Percentiles rank a stretch among this genome's conserved stretches.
Conservation (phyloP, 2,888 invertebrate genomes). For the Eilema sororculum region DNA sequence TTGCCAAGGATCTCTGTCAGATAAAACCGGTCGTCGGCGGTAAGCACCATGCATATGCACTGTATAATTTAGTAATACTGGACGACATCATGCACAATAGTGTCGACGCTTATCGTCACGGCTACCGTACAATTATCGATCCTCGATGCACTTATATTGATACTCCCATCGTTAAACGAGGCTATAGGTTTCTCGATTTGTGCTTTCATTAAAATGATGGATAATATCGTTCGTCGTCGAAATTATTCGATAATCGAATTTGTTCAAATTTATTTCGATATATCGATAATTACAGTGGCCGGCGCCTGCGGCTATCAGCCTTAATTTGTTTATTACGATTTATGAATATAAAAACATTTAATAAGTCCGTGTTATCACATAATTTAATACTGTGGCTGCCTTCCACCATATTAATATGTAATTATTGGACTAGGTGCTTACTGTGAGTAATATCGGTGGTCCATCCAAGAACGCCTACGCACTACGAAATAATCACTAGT, state of each 20-base stretch:
- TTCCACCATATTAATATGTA: constrained; percentile 41
- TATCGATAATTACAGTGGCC: constrained; percentile 66
- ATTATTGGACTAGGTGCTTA: constrained; percentile 41
- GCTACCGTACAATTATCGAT: constrained; percentile 80
- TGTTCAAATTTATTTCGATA: constrained; percentile 70
- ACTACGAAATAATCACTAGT: constrained; percentile 31
- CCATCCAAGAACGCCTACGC: constrained; percentile 37
- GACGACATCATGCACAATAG: constrained; percentile 82
- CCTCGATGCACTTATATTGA: constrained; percentile 67
- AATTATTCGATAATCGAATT: constrained; percentile 65
- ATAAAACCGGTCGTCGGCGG: constrained; percentile 58
- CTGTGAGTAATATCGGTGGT: constrained; percentile 35
- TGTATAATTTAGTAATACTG: constrained; percentile 81
- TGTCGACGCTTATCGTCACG: constrained; percentile 74
- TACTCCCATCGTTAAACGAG: constrained; percentile 65
- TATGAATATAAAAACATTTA: constrained; percentile 65
- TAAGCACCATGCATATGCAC: constrained; percentile 48
- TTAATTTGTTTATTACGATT: constrained; percentile 71
- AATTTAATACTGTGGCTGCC: constrained; percentile 55
- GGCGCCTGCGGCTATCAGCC: constrained; percentile 50
- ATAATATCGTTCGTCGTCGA: constrained; percentile 67
- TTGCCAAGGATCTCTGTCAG: constrained; percentile 29
- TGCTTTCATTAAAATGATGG: constrained; percentile 73
- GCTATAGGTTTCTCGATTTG: constrained; percentile 72
- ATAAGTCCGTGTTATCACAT: constrained; percentile 62